Base-by-base conservation (phyloP, 2,113 vertebrate genomes). In the Donacobius atricapilla region DNA sequence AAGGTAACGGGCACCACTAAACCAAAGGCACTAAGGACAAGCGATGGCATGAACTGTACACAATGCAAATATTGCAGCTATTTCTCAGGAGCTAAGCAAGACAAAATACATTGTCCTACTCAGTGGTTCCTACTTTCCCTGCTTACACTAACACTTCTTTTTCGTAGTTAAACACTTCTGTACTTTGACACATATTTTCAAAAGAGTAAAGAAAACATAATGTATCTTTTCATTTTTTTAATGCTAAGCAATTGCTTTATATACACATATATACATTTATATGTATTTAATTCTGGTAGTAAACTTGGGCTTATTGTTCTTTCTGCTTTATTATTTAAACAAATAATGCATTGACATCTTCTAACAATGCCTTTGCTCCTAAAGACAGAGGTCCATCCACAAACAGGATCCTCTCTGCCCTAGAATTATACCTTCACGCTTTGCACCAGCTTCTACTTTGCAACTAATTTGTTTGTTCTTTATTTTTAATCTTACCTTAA, bases 401-500 rank as follows among this genome's bases (percentile, higher is more conserved):
- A 63, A 66, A 58, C 15, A 63, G 37, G 6, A 68, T 22, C 37
- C 24, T 78, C 30, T 64, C 48, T 51, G 35, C 33, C 15, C 35
- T 56, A 53, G 37, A 93, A 68, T 58, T 37, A 48, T 0, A 87
- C 9, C 20, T 72, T 33, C 24, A 51, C 0, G 0, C 11, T 77
- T 84, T 11, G 1, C 17, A 58, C 11, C 56, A 87, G 39, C 37
- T 79, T 57, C 53, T 61, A n/a, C 39, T 88, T 86, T 48, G 68
- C 33, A 92, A 35, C 2, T 19, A 61, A 61, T 21, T 10, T 35
- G 28, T 42, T 13, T 28, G 14, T 19, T 63, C 8, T 50, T 48
- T 35, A 58, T 68, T 69, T 64, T 80, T 2, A 44, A 68, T 73
- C 90, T 93, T 95, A 97, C 94, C 95, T 33, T 25, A 78, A 70